Base-by-base conservation (phyloP, 2,113 vertebrate genomes). In the Nyctereutes procyonoides region DNA sequence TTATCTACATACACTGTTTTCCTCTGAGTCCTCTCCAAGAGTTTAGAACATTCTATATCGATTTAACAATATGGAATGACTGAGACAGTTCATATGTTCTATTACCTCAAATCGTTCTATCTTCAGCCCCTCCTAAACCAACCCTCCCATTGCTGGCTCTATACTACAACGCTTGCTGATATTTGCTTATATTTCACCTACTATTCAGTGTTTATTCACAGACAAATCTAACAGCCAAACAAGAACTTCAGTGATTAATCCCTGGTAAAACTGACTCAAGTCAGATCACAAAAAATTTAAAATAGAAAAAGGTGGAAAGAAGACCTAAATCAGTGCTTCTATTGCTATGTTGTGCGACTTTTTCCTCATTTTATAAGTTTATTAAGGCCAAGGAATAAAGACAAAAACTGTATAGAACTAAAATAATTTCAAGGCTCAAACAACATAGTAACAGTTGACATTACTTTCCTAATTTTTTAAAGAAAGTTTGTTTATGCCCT, bases 241-340 rank as follows among this genome's bases (percentile, higher is more conserved):
- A 90, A 92, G 94, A 67, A 24, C 43, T 77, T 97, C 62, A 30
- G n/a, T 96, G 55, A 90, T 95, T 80, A 95, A 73, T 53, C 12
- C 11, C 60, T 81, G 14, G 19, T 82, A 26, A 58, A 95, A 95
- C 12, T 48, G 43, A 92, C 53, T 85, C 3, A 67, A 93, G 93
- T 32, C 60, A 94, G 65, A 76, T 88, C 81, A 26, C n/a, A 84
- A 97, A 93, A 95, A 87, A 38, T 55, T 17, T 84, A 24, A 92
- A 95, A 88, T 77, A 51, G 56, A 87, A n/a, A 96, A 92, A 86
- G 22, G 30, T 73, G 32, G 63, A 94, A 97, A 97, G 77, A 91
- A 90, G 84, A 82, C 77, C 6, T 90, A 90, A 90, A 84, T 28
- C 9, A 51, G 76, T 90, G 90, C 83, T 97, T 90, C 65, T 87